phyloP scores from a whole-genome alignment of 2,888 invertebrate species.

The Tenthredo notha region DNA sequence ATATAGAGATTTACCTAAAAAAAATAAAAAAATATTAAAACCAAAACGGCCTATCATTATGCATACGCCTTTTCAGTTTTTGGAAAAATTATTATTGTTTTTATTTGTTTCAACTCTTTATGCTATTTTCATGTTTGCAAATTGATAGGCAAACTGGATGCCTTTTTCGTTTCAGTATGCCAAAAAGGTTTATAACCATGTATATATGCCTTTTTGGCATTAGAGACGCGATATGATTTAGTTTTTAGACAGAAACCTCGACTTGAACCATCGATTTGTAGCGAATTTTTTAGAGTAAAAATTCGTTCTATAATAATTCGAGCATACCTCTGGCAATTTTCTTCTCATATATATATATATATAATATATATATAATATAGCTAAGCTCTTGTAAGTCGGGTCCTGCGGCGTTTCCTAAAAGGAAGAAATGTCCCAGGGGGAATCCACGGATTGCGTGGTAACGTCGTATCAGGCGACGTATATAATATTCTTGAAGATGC shows the following conservation, averaged over 20 bases:
- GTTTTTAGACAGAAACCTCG: not conserved
- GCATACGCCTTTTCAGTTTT: too few species aligned
- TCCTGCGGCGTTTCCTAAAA: constrained; percentile 66
- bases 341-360: not conserved
- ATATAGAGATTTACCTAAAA: too few species aligned
- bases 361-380: constrained; percentile 57
- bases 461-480: constrained; percentile 37
- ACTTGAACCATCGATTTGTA: not conserved
- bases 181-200: too few species aligned
- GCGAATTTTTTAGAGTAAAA: not conserved
- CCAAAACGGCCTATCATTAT: too few species aligned
- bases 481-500: constrained; percentile 47
- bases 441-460: constrained; percentile 46
- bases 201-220: too few species aligned
- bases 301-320: constrained; percentile 25
- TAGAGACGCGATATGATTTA: not conserved
- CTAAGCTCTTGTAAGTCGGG: constrained; percentile 71
- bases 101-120: too few species aligned
- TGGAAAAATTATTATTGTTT: too few species aligned
- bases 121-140: too few species aligned
- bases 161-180: too few species aligned
- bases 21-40: too few species aligned
- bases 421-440: constrained; percentile 42
- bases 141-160: too few species aligned
- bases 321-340: constrained; percentile 67